phyloP scores from a whole-genome alignment of 2,797 vertebrate species.

The Eulemur rubriventer region DNA sequence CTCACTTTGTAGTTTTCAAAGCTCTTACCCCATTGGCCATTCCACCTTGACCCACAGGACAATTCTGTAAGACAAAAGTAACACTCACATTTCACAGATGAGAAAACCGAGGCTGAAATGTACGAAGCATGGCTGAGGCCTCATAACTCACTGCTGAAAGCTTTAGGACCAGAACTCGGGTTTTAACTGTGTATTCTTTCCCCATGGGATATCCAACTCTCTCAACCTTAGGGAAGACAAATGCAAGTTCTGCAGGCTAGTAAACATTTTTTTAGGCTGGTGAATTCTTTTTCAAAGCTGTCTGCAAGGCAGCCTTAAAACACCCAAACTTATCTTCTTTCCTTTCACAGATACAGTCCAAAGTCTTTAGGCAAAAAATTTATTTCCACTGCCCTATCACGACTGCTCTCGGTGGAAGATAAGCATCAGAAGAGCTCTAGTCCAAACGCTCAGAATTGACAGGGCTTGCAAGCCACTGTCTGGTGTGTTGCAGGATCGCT shows the following conservation, averaged over 20 bases:
- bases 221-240: background rate
- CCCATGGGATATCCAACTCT: background rate
- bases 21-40: background rate
- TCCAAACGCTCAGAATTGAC: background rate
- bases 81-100: background rate
- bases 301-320: slow-evolving; percentile 28
- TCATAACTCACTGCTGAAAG: background rate
- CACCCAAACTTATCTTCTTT: background rate
- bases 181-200: background rate
- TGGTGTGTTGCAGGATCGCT: background rate
- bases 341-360: background rate
- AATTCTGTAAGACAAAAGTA: background rate
- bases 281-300: background rate
- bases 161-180: background rate
- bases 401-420: background rate
- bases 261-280: background rate
- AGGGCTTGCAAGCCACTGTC: background rate
- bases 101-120: background rate
- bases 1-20: background rate
- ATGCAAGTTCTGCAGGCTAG: background rate
- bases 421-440: background rate
- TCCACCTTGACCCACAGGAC: background rate
- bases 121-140: background rate
- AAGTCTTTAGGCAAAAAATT: background rate
- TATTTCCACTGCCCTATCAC: background rate